These are phyloP conservation scores for Noctua janthe DNA, from an alignment of 2,888 invertebrate genomes.

Conservation along the genomic window DNA sequence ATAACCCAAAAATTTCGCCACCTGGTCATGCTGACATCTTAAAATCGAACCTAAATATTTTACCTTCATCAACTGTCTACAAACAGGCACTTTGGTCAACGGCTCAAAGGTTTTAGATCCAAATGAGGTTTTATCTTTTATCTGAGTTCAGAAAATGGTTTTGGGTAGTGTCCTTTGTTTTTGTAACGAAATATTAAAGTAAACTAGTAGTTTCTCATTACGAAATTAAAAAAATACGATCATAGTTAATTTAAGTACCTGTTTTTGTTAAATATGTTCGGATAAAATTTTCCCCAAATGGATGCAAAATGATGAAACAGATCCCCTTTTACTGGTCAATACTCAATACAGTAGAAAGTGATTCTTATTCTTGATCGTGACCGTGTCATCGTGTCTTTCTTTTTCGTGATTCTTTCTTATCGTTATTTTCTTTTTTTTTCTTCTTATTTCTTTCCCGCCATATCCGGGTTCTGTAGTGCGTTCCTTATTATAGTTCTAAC, in stretches of 20 bases:
- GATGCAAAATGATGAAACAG: background rate
- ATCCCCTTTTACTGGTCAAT: no score
- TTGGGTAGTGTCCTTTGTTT: background rate
- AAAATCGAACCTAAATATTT: constrained; percentile 33
- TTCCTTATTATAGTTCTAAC: no score
- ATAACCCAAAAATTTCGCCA: constrained; percentile 25
- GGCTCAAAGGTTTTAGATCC: constrained; percentile 25
- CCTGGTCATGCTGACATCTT: constrained; percentile 17
- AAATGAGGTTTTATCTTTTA: constrained; percentile 36
- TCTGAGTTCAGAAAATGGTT: constrained; percentile 15
- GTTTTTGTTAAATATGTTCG: background rate
- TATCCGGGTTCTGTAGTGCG: no score
- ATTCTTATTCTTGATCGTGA: no score
- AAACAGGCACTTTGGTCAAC: constrained; percentile 10
- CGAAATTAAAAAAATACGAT: background rate
- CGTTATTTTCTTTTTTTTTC: no score
- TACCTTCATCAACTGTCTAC: constrained; percentile 41
- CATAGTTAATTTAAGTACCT: background rate
- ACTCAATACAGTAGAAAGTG: no score
- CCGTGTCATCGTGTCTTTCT: no score
- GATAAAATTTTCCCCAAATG: background rate
- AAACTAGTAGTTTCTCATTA: no score
- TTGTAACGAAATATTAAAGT: no score
- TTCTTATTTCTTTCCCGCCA: no score
- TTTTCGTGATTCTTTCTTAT: no score